Percentiles rank a stretch among this genome's conserved stretches.
Evolutionary conservation across 2,888 invertebrate species (phyloP).

Genomic region (Salticus scenicus): DNA sequence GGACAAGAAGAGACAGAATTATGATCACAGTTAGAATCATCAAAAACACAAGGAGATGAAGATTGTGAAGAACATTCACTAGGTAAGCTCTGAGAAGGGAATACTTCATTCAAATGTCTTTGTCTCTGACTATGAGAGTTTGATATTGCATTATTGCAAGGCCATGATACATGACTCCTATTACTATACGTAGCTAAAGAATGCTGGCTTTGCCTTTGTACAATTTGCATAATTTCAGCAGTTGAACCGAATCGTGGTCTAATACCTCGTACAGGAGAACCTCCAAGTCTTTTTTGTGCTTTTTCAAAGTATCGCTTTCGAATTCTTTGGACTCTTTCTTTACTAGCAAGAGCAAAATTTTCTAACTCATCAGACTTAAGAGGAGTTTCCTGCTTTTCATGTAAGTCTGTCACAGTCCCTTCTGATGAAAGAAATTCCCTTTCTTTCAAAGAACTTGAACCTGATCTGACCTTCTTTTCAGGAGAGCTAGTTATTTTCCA

Average conservation of each 20-base stretch:
- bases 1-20: slow-evolving; percentile 55
- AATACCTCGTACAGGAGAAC: slow-evolving; percentile 71
- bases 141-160: slow-evolving; percentile 38
- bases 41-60: slow-evolving; percentile 27
- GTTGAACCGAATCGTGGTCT: slow-evolving; percentile 81
- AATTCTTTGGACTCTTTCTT: slow-evolving; percentile 71
- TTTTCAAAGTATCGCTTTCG: slow-evolving; percentile 71
- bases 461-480: background rate
- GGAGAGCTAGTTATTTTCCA: slow-evolving; percentile 49
- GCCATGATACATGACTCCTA: slow-evolving; percentile 67
- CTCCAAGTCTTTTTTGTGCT: slow-evolving; percentile 62
- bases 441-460: background rate
- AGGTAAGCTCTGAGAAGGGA: slow-evolving; percentile 34
- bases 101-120: slow-evolving; percentile 9
- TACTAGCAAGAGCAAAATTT: slow-evolving; percentile 70
- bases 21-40: slow-evolving; percentile 52
- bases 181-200: slow-evolving; percentile 20
- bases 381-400: background rate
- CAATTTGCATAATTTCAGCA: slow-evolving; percentile 70
- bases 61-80: slow-evolving; percentile 39
- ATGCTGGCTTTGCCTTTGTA: slow-evolving; percentile 51
- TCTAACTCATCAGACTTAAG: slow-evolving; percentile 68
- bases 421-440: background rate
- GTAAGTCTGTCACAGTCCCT: background rate
- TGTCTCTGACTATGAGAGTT: background rate